Conservation (phyloP, 2,797 vertebrate species). For the Varecia variegata region DNA sequence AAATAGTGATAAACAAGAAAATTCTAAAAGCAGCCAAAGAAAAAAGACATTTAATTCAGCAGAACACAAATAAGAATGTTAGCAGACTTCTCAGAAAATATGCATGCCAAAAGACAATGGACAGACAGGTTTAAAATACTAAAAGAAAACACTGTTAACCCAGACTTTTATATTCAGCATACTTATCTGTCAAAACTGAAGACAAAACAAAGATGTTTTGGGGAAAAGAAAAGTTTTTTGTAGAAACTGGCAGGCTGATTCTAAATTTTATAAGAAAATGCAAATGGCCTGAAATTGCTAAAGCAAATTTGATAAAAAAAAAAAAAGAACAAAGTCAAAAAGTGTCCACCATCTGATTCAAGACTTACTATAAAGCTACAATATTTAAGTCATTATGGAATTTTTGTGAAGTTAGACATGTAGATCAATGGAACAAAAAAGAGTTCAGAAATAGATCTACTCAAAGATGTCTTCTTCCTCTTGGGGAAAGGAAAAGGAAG, state of each 20-base stretch:
- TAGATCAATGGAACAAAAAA: not conserved
- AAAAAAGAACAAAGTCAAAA: not conserved
- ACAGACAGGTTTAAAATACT: not conserved
- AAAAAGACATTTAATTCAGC: not conserved
- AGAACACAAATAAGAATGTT: not conserved
- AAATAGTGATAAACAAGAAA: not conserved
- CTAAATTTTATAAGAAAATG: not conserved
- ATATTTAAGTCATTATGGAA: not conserved
- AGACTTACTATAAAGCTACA: not conserved
- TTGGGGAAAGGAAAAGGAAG: not conserved
- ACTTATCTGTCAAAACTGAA: not conserved
- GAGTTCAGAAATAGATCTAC: not conserved
- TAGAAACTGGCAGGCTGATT: not conserved
- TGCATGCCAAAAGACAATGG: not conserved
- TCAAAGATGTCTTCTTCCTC: not conserved
- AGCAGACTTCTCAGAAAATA: not conserved
- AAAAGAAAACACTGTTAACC: not conserved
- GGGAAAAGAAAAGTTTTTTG: not conserved
- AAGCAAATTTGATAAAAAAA: not conserved
- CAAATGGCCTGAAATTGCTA: not conserved
- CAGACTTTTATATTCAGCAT: not conserved
- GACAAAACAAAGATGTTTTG: not conserved
- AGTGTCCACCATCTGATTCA: not conserved
- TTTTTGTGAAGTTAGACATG: not conserved
- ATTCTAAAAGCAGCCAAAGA: not conserved